These are phyloP conservation scores for Eudasyphora cyanicolor DNA, from an alignment of 2,888 invertebrate genomes.

Conservation along the genomic window DNA sequence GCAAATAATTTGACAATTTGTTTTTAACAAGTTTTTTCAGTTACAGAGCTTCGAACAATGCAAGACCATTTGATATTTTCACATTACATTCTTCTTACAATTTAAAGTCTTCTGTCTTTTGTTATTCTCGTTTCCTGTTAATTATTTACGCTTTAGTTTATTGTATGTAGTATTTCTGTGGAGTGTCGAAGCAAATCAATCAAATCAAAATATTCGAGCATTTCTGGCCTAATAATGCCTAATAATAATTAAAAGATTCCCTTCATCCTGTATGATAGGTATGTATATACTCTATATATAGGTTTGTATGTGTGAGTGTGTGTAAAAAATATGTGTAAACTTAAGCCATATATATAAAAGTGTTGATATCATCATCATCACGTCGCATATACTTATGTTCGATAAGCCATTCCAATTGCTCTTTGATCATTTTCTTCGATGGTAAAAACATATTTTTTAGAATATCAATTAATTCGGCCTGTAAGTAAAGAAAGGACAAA, in stretches of 20 bases:
- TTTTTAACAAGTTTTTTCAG: neutral
- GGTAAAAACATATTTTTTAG: slow-evolving; percentile 99
- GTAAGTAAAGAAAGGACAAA: slow-evolving; percentile 66
- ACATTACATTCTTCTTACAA: neutral
- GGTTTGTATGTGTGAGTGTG: neutral
- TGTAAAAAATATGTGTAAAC: slow-evolving; percentile 34
- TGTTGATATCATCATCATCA: slow-evolving; percentile 98
- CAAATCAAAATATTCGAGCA: slow-evolving; percentile 28
- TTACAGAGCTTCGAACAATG: neutral
- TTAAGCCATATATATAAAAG: slow-evolving; percentile 98
- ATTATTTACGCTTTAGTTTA: neutral
- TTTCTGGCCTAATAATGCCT: too few relatives aligned
- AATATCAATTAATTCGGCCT: slow-evolving; percentile 97
- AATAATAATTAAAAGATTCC: slow-evolving; percentile 39
- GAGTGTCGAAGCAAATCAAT: slow-evolving; percentile 44
- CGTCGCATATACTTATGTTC: slow-evolving; percentile 98
- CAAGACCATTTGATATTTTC: neutral
- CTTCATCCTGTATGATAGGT: slow-evolving; percentile 12
- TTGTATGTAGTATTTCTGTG: slow-evolving; percentile 40
- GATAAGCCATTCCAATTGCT: slow-evolving; percentile 99
- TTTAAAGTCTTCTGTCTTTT: neutral
- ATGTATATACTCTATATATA: slow-evolving; percentile 37
- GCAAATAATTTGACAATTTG: neutral
- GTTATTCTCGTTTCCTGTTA: neutral
- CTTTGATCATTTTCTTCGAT: slow-evolving; percentile 99